A percentile compares a stretch with the other conserved stretches of the same genome.
phyloP scores from a whole-genome alignment of 2,888 invertebrate genomes.

The Parapristionchus giblindavisi region DNA sequence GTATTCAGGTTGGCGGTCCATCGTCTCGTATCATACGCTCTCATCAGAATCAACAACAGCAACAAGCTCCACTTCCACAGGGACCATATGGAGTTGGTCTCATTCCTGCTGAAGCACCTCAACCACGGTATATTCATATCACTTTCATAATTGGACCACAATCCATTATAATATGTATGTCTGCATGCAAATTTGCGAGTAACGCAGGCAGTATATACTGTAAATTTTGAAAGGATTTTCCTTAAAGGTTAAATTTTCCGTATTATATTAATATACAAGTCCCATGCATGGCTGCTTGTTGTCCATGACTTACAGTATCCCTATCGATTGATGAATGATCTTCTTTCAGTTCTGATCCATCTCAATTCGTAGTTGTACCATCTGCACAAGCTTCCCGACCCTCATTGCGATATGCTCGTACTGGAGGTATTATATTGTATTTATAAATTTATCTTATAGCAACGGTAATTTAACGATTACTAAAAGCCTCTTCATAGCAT shows the following conservation, averaged over 20 bases:
- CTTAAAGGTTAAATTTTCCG: too few species aligned
- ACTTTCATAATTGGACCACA: too few species aligned
- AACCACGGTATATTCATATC: conserved; percentile 4
- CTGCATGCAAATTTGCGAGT: too few species aligned
- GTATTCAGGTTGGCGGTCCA: neutral
- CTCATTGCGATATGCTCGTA: conserved; percentile 28
- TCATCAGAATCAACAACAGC: conserved; percentile 4
- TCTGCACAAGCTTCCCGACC: conserved; percentile 52
- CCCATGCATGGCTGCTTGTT: too few species aligned
- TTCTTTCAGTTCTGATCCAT: conserved; percentile 15
- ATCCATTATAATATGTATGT: neutral
- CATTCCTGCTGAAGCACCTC: conserved; percentile 19
- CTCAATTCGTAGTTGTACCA: conserved; percentile 50
- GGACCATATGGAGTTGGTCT: conserved; percentile 27
- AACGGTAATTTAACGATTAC: neutral
- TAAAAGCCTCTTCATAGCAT: neutral
- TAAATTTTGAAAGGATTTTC: too few species aligned
- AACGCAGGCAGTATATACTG: too few species aligned
- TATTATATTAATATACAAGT: too few species aligned
- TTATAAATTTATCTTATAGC: neutral
- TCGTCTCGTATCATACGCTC: neutral
- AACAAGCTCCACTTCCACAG: neutral
- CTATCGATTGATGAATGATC: too few species aligned
- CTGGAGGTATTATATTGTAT: conserved; percentile 9
- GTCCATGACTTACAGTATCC: too few species aligned